These are phyloP conservation scores for Prinia subflava DNA, from an alignment of 2,113 vertebrate species.

Conservation along the genomic window DNA sequence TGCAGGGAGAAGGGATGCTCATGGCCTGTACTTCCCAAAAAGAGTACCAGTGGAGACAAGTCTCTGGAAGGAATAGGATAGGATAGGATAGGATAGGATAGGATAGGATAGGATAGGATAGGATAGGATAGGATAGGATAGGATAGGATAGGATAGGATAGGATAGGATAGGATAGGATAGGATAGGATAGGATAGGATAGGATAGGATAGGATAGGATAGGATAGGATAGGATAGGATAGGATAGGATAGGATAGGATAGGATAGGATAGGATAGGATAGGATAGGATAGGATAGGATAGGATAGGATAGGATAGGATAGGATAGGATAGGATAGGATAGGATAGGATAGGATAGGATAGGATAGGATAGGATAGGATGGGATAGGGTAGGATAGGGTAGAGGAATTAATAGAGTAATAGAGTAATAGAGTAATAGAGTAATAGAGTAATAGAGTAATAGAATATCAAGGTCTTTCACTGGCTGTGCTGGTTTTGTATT, in stretches of 20 bases:
- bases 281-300: not conserved
- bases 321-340: not conserved
- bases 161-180: not conserved
- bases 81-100: not conserved
- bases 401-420: not conserved
- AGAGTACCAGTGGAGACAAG: not conserved
- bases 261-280: not conserved
- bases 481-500: too few relatives aligned
- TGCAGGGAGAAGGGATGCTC: not conserved
- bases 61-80: not conserved
- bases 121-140: not conserved
- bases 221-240: not conserved
- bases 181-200: not conserved
- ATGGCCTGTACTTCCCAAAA: not conserved
- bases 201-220: not conserved
- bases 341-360: not conserved
- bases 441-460: too few relatives aligned
- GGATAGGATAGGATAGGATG: not conserved
- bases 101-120: not conserved
- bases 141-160: not conserved
- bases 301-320: not conserved
- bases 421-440: too few relatives aligned
- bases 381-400: not conserved
- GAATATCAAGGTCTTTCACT: too few relatives aligned
- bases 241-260: not conserved